phyloP scores from a whole-genome alignment of 2,113 vertebrate species.

The Phrynocephalus versicolor region DNA sequence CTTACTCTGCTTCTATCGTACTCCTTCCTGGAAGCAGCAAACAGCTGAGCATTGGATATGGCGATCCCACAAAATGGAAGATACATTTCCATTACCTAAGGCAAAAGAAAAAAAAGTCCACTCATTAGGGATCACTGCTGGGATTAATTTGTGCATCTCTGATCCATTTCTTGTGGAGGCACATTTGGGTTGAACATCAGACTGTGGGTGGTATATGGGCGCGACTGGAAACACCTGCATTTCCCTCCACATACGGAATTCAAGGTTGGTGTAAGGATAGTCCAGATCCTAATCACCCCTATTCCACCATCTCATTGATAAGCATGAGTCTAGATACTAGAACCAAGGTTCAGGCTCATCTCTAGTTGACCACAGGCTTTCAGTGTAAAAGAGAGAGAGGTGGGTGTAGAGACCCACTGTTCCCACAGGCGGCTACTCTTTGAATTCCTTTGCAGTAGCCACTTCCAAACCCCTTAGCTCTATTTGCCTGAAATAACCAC shows the following conservation, averaged over 20 bases:
- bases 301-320: background rate
- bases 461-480: background rate
- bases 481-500: background rate
- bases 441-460: background rate
- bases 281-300: background rate
- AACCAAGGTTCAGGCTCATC: background rate
- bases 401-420: background rate
- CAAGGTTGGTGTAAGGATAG: background rate
- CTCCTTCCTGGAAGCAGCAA: slow-evolving; percentile 96
- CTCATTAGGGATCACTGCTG: slow-evolving; percentile 15
- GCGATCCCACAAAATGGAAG: slow-evolving; percentile 98
- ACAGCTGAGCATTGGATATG: slow-evolving; percentile 96
- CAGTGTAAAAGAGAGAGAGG: background rate
- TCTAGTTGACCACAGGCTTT: too few species aligned
- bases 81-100: slow-evolving; percentile 98
- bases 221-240: background rate
- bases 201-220: background rate
- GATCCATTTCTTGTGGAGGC: background rate
- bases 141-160: background rate
- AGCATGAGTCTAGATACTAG: background rate
- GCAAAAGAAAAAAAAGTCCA: slow-evolving; percentile 54
- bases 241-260: background rate
- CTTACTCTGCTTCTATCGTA: slow-evolving; percentile 98
- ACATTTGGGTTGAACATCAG: background rate
- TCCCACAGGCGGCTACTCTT: background rate